phyloP scores from a whole-genome alignment of 2,888 invertebrate genomes.

The Melinopterus prodromus region DNA sequence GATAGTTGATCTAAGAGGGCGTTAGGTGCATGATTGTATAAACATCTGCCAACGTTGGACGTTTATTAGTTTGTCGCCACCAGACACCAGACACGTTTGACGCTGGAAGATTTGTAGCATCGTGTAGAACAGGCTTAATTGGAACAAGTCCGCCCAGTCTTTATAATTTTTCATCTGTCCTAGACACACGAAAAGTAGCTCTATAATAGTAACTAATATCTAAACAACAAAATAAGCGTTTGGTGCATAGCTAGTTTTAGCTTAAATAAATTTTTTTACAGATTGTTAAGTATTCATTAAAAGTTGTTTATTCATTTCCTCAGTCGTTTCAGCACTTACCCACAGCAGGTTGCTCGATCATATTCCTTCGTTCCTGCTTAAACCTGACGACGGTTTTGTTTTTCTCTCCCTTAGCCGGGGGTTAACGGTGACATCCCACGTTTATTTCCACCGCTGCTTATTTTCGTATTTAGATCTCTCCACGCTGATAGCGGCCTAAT shows the following conservation, averaged over 20 bases:
- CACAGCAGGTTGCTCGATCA: not conserved
- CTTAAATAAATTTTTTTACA: not conserved
- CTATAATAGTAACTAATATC: too few relatives aligned
- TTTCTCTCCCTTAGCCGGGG: not conserved
- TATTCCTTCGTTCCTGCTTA: not conserved
- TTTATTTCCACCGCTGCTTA: slow-evolving; percentile 33
- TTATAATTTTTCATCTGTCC: too few relatives aligned
- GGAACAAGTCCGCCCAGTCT: too few relatives aligned
- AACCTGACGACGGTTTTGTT: not conserved
- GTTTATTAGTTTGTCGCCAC: too few relatives aligned
- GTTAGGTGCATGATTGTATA: too few relatives aligned
- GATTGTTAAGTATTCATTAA: not conserved
- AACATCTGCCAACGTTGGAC: too few relatives aligned
- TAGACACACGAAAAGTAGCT: too few relatives aligned
- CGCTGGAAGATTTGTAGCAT: too few relatives aligned
- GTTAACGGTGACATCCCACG: not conserved
- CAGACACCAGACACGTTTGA: too few relatives aligned
- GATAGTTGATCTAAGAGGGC: too few relatives aligned
- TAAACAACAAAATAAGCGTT: too few relatives aligned
- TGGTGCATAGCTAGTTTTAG: not conserved
- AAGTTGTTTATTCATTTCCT: not conserved
- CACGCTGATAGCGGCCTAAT: slow-evolving; percentile 43
- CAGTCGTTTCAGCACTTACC: not conserved
- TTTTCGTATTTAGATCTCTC: slow-evolving; percentile 47
- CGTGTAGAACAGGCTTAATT: too few relatives aligned